Evolutionary conservation across 2,888 invertebrate species (phyloP), one percentile per base, ranked within the genome.

Genomic region (Thecocarcelia acutangulata): DNA sequence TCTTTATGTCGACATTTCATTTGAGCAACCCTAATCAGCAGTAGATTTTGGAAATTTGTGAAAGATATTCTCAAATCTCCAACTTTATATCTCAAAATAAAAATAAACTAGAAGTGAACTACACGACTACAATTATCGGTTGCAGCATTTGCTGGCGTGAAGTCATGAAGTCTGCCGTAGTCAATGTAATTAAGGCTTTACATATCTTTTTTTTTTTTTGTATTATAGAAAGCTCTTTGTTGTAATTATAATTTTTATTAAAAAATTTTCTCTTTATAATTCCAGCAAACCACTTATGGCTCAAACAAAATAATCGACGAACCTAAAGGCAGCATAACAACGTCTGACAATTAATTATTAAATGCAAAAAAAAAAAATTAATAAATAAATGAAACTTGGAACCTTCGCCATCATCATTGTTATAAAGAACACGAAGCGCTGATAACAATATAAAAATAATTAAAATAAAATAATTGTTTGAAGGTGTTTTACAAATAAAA

Each of bases 251-350:
- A 24, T 44, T 44, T 37, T 63, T 19, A 15, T 42, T 50, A n/a
- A n/a, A 8, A 17, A 0, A 13, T 48, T 40, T 21, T 61, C 48
- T 54, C 28, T 12, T 63, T 74, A 37, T 28, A 15, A 37, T 63
- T 70, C 3, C 69, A 77, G 77, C 58, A 24, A 56, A 77, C 69
- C 69, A 70, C 54, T 28, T 44, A 4, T 54, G 69, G 17, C 15
- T 13, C 13, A 21, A 37, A n/a, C 21, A 17, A 28, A 17, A 56
- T 13, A n/a, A 19, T 13, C n/a, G 37, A 64, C 12, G 9, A 50
- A 21, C 19, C 17, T 13, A 28, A n/a, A 17, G 44, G 15, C 46
- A 69, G 12, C 19, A 21, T 37, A 46, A 46, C 37, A n/a, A n/a
- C 46, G 33, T 33, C 6, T 6, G 1, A 33, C 33, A 5, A 33